Conservation (phyloP, 2,113 vertebrate species). For the Mesocricetus auratus region DNA sequence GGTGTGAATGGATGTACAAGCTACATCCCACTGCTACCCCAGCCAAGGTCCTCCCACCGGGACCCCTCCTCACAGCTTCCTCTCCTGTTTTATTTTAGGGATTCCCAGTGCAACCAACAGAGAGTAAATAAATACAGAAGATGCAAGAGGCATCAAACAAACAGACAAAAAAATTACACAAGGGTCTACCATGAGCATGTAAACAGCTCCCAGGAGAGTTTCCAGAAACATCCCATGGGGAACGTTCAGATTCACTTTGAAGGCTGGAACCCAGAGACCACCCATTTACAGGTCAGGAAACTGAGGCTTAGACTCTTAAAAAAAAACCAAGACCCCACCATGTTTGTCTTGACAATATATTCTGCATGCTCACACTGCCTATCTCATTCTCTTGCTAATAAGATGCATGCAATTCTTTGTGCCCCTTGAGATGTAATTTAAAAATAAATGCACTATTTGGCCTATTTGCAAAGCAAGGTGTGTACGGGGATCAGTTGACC, state of each 20-base stretch:
- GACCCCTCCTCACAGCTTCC: neutral
- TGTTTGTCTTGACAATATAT: neutral
- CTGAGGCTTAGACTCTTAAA: neutral
- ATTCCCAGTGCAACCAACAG: neutral
- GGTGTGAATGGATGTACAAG: neutral
- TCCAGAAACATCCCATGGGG: neutral
- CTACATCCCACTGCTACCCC: neutral
- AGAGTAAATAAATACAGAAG: neutral
- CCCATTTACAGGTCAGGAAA: neutral
- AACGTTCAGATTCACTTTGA: neutral
- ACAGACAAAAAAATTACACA: neutral
- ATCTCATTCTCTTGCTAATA: neutral
- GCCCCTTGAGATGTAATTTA: neutral
- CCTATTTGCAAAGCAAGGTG: constrained; percentile 49
- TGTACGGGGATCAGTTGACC: neutral
- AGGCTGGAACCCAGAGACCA: neutral
- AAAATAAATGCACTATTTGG: constrained; percentile 58
- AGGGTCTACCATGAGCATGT: neutral
- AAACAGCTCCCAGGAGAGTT: neutral
- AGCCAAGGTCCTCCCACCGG: rapidly evolving
- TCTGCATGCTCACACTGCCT: neutral
- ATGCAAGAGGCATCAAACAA: neutral
- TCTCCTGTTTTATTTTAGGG: constrained; percentile 49
- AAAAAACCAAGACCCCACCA: neutral
- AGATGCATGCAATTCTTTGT: neutral